Percentiles rank a stretch among this genome's conserved stretches.
Evolutionary conservation across 2,888 invertebrate genomes (phyloP).

Genomic region (Eupithecia dodoneata): DNA sequence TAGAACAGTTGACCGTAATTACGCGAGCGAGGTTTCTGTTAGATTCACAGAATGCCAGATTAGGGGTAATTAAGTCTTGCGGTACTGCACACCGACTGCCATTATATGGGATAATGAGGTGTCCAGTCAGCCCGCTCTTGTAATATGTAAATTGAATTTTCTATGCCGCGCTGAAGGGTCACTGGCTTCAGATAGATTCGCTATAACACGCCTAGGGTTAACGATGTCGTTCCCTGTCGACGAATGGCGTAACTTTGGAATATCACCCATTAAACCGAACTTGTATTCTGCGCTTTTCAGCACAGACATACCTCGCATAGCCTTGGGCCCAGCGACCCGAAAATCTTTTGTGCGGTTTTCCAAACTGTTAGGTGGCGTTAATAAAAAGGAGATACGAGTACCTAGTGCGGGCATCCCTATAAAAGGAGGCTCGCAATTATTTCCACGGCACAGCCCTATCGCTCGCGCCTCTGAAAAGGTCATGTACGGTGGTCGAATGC

Average conservation of each 20-base stretch:
- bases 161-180: constrained; percentile 60
- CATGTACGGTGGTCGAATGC: constrained; percentile 56
- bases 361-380: constrained; percentile 54
- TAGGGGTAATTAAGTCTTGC: constrained; percentile 79
- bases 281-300: constrained; percentile 16
- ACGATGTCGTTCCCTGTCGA: constrained; percentile 24
- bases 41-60: constrained; percentile 77
- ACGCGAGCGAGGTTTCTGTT: constrained; percentile 70
- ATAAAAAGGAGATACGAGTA: constrained; percentile 55
- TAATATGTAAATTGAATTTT: constrained; percentile 81
- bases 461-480: constrained; percentile 54
- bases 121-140: constrained; percentile 75
- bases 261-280: constrained; percentile 20
- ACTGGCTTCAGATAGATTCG: constrained; percentile 57
- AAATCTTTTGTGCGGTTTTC: constrained; percentile 59
- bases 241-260: constrained; percentile 19
- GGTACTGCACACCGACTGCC: constrained; percentile 72
- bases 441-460: constrained; percentile 58
- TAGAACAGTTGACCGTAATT: constrained; percentile 75
- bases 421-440: constrained; percentile 64
- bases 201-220: constrained; percentile 22
- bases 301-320: constrained; percentile 43
- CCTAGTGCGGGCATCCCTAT: constrained; percentile 56
- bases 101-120: constrained; percentile 81
- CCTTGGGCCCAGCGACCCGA: constrained; percentile 48